Evolutionary conservation across 2,888 invertebrate genomes (phyloP), one percentile per base, ranked within the genome.

Genomic region (Orthosia incerta): DNA sequence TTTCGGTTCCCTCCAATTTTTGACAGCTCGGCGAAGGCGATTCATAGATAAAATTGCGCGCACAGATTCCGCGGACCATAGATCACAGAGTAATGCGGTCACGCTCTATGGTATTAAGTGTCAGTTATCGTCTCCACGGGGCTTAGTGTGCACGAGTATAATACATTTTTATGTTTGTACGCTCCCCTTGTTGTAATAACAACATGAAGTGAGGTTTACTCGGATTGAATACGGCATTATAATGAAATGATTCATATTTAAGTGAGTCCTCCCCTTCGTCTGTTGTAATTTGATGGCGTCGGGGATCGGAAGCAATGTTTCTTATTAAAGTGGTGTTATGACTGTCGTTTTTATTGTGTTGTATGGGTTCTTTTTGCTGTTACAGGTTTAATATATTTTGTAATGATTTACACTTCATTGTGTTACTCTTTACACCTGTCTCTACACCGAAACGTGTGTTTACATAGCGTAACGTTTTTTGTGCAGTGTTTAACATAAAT

Each of bases 231-330:
- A 95, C 93, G 94, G 95, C 89, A 96, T 96, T 96, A 96, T 96
- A 96, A 96, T 96, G 96, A 96, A 96, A 96, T 96, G 96, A 96
- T 96, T 96, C 96, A 96, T 96, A 96, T 96, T 96, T 96, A 96
- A 96, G 95, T 96, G 95, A 96, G 95, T 96, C 91, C 93, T 94
- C 95, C 96, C 95, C 95, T 91, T 90, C 90, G 89, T 87, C 89
- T 89, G 90, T 90, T 93, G 91, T 94, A 94, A 94, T 94, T 95
- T 94, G 94, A 94, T 94, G 93, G 95, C 93, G 95, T 94, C 92
- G 90, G 94, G 93, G 92, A 91, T 94, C 92, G 93, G 92, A 95
- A 95, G 94, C 93, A 92, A 96, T 95, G 95, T 95, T 95, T 96
- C 96, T 96, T 96, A 95, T 95, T 95, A 95, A 94, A 94, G 93